Evolutionary conservation across 1,140 invertebrate genomes (phyloP).

Genomic region (Mactra quadrangularis): DNA sequence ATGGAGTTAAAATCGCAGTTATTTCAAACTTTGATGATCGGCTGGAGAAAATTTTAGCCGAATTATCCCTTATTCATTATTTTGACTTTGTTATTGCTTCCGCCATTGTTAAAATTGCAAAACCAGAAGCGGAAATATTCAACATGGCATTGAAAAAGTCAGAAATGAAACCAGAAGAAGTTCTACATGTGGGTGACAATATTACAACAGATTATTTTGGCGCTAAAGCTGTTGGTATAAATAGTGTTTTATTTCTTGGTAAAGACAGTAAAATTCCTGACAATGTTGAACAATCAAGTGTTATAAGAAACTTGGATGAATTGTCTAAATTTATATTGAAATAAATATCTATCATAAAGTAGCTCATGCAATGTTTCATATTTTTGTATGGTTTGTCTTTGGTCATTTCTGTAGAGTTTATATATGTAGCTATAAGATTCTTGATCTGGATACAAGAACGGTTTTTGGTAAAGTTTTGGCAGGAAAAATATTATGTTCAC

Average conservation of each 20-base stretch:
- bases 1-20: slow-evolving; percentile 86
- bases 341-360: too few species aligned
- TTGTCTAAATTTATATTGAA: too few species aligned
- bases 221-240: slow-evolving; percentile 90
- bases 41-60: slow-evolving; percentile 88
- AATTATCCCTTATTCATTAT: slow-evolving; percentile 87
- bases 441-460: too few species aligned
- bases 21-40: slow-evolving; percentile 95
- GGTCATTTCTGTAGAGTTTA: too few species aligned
- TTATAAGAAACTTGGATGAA: slow-evolving; percentile 48
- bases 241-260: slow-evolving; percentile 79
- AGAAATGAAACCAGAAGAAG: slow-evolving; percentile 86
- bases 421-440: too few species aligned
- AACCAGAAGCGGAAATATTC: slow-evolving; percentile 91
- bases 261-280: slow-evolving; percentile 45
- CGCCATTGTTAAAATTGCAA: slow-evolving; percentile 89
- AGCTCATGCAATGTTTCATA: too few species aligned
- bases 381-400: too few species aligned
- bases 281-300: slow-evolving; percentile 50
- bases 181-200: slow-evolving; percentile 93
- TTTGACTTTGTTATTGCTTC: slow-evolving; percentile 93
- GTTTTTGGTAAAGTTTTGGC: too few species aligned
- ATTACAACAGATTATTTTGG: slow-evolving; percentile 90
- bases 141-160: slow-evolving; percentile 86
- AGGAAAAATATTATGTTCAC: too few species aligned